Conservation (phyloP, 2,113 vertebrate genomes). For the Apistogramma diplotaenia region DNA sequence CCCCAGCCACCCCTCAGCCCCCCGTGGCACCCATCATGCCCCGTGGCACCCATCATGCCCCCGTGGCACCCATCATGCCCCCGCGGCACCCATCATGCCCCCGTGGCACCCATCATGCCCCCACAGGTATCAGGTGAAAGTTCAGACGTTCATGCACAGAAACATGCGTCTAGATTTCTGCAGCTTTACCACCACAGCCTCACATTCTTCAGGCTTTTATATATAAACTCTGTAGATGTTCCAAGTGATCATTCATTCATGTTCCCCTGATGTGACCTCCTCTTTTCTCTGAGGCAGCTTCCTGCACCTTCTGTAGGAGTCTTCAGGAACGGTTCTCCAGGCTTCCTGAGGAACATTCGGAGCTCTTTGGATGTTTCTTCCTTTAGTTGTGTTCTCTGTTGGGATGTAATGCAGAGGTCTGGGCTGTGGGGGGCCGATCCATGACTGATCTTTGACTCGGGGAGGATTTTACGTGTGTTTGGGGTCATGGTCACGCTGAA, state of each 20-base stretch:
- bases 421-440: neutral
- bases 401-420: neutral
- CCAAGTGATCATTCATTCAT: neutral
- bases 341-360: too few species aligned
- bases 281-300: too few species aligned
- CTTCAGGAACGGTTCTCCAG: neutral
- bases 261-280: neutral
- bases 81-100: too few species aligned
- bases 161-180: neutral
- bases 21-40: too few species aligned
- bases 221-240: too few species aligned
- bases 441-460: neutral
- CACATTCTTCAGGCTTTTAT: neutral
- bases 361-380: too few species aligned
- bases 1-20: too few species aligned
- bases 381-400: neutral
- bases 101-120: neutral
- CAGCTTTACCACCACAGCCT: accelerated
- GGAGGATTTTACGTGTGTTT: neutral
- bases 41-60: too few species aligned
- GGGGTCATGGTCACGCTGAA: neutral
- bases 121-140: neutral
- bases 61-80: too few species aligned
- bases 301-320: too few species aligned
- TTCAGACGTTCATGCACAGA: neutral